Base-by-base conservation (phyloP, 2,888 invertebrate species). In the Phaonia tiefii region DNA sequence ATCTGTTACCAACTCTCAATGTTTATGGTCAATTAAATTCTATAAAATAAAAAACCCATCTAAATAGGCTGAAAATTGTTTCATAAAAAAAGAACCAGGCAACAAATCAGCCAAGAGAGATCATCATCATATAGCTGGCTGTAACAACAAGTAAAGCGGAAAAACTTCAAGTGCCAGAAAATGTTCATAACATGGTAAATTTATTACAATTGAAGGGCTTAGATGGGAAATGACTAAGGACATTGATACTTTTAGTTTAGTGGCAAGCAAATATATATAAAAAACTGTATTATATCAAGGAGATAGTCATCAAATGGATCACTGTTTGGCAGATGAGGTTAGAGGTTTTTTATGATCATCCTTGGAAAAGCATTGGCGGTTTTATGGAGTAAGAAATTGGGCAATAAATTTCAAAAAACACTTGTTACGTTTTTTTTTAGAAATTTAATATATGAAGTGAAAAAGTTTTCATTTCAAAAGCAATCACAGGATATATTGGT, bases 11-110 rank as follows among this genome's bases (percentile, higher is more conserved):
- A 84, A 83, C 85, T 86, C 83, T 85, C 83, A 85, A 83, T 86
- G 87, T 88, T 88, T 88, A 88, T 88, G 87, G 87, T 85, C 88
- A 88, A 88, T 88, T 88, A 88, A 88, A 88, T 88, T 88, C 87
- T 85, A 88, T 88, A 79, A 81, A 75, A 69, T 44, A 39, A 77
- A 71, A 1, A 67, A 71, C 49, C 63, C 25, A 44, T 74, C 46
- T 39, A 60, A 75, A 72, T 39, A 77, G 74, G 54, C 60, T 74
- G 60, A n/a, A 42, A 60, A 58, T 13, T 37, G 37, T 42, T 7
- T 15, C 63, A 63, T 63, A 63, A 63, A 63, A 60, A 63, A 63
- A 37, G 60, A n/a, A 49, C 5, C 58, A 31, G 15, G 31, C 1
- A 20, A 20, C 49, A 17, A 60, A 60, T 8, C n/a, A 26, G 56